A percentile compares a stretch with the other conserved stretches of the same genome.
Conservation (phyloP, 2,797 vertebrate genomes). For the Cetoscarus ocellatus region DNA sequence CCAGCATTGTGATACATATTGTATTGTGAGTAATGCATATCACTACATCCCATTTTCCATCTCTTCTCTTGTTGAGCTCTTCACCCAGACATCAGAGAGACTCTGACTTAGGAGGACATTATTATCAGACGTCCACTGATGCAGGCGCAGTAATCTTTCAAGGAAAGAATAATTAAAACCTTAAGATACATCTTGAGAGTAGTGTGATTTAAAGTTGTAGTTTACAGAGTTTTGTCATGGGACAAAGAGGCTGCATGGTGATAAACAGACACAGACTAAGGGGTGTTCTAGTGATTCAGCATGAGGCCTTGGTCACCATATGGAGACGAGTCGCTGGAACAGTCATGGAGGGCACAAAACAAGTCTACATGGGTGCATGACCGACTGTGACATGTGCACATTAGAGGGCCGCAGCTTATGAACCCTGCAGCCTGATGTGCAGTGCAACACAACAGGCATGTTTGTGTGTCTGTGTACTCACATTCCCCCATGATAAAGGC, state of each 20-base stretch:
- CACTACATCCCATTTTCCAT: constrained; percentile 5
- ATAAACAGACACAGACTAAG: constrained; percentile 5
- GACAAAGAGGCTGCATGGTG: neutral
- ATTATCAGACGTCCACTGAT: constrained; percentile 13
- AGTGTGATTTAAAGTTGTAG: neutral
- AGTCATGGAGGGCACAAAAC: constrained; percentile 28
- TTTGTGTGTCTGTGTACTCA: constrained; percentile 8
- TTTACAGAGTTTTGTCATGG: neutral
- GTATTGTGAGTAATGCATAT: too few species aligned
- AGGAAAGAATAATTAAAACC: neutral
- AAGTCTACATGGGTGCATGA: constrained; percentile 45
- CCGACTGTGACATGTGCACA: constrained; percentile 33
- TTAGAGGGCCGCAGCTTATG: constrained; percentile 35
- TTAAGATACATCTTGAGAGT: neutral
- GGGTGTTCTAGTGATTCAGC: constrained; percentile 15
- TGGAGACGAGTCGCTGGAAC: constrained; percentile 29
- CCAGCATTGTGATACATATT: too few species aligned
- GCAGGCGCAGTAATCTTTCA: neutral
- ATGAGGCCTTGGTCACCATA: constrained; percentile 36
- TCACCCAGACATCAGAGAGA: constrained; percentile 5
- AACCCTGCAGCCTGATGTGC: constrained; percentile 29
- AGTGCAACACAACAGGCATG: constrained; percentile 10
- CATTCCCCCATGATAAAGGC: neutral
- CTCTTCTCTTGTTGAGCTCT: constrained; percentile 39
- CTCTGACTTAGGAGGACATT: constrained; percentile 3